Base-by-base conservation (phyloP, 2,797 vertebrate genomes). In the Cetoscarus ocellatus region DNA sequence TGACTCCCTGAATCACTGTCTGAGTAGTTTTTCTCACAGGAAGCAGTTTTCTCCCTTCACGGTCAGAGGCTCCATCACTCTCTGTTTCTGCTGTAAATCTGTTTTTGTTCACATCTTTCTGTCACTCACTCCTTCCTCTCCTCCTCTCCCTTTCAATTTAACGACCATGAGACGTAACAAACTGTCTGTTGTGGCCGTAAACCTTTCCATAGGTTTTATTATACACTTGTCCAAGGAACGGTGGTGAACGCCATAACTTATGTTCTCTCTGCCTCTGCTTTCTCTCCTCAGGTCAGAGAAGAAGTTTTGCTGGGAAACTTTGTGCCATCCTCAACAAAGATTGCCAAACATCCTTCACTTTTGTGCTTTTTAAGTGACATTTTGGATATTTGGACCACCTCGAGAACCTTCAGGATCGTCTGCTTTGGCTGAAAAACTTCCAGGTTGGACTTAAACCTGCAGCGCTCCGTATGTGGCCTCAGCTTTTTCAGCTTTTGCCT, bases 281-380 rank as follows among this genome's bases (percentile, higher is more conserved):
- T 67, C 27, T 53, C 39, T 52, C 38, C 81, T 8, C 68, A 92
- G 91, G 80, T 80, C 67, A 73, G 62, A 61, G 57, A 48, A 55
- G 52, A 19, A 42, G 47, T 61, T n/a, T 67, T 48, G 65, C 49
- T 58, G 69, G 80, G 61, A 58, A 73, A 51, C 39, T 14, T 55
- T 15, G 50, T 54, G 68, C 73, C 44, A 45, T 82, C 66, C 61
- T 59, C 39, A 36, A 57, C 61, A 77, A 54, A 45, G 83, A 13
- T 56, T 53, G 1, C 49, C 12, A 73, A 49, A 12, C 38, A 35
- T 14, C 0, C 14, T 58, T 18, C 3, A 7, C 34, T 54, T 68
- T 54, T 50, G 13, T 3, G 1, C 12, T n/a, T 52, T 59, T 38
- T 19, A 50, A 45, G 55, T 8, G 17, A 48, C 18, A 70, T 44